These are phyloP conservation scores for Lissonota sp. DNA, from an alignment of 2,888 invertebrate species.

Conservation along the genomic window DNA sequence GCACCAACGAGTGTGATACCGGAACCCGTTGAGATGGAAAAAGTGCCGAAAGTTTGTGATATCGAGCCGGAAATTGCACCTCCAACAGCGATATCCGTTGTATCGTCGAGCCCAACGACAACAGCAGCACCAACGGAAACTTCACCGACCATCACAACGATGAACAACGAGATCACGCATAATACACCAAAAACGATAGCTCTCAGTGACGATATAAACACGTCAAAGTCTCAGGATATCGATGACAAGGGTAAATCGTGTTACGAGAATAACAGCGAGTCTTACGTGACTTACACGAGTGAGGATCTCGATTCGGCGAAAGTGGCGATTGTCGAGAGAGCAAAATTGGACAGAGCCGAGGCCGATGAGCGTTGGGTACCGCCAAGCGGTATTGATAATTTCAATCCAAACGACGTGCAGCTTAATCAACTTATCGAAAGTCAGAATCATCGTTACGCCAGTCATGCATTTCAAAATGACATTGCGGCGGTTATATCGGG, in stretches of 20 bases:
- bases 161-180: constrained; percentile 1
- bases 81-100: too few species aligned
- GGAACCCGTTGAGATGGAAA: constrained; percentile 22
- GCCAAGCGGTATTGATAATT: constrained; percentile 84
- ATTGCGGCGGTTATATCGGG: constrained; percentile 73
- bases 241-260: constrained; percentile 79
- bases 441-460: constrained; percentile 79
- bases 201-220: constrained; percentile 55
- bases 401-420: constrained; percentile 78
- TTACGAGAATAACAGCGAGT: constrained; percentile 75
- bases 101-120: too few species aligned
- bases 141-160: too few species aligned
- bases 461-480: constrained; percentile 78
- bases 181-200: constrained; percentile 48
- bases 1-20: background rate
- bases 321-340: constrained; percentile 80
- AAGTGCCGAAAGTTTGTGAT: constrained; percentile 39
- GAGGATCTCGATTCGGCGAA: constrained; percentile 82
- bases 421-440: constrained; percentile 79
- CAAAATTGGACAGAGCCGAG: constrained; percentile 83
- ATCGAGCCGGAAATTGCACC: constrained; percentile 58
- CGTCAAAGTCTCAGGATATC: constrained; percentile 69
- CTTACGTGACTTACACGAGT: constrained; percentile 76
- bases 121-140: too few species aligned
- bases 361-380: constrained; percentile 88